Evolutionary conservation across 2,888 invertebrate species (phyloP).

Genomic region (Oegoconia quadripuncta): DNA sequence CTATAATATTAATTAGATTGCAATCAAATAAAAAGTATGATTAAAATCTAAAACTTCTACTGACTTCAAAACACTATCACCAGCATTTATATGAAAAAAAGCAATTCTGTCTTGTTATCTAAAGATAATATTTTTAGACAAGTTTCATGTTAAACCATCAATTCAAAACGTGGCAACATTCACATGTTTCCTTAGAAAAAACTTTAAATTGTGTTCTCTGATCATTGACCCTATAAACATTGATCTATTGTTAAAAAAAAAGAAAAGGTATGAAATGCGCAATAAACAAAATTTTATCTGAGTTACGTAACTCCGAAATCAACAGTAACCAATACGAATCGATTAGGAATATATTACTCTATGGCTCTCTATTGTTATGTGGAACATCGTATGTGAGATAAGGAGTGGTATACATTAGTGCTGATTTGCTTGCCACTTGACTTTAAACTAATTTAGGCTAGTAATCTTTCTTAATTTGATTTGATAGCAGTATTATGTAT

Average conservation of each 20-base stretch:
- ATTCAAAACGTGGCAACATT: conserved; percentile 5
- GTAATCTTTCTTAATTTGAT: no score
- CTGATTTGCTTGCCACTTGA: no score
- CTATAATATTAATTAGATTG: no score
- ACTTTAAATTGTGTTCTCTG: conserved; percentile 17
- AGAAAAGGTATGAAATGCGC: conserved; percentile 16
- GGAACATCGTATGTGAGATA: conserved; percentile 6
- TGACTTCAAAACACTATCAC: neutral
- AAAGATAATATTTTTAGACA: conserved; percentile 10
- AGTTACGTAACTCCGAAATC: conserved; percentile 25
- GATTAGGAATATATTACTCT: conserved; percentile 36
- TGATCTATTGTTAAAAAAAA: conserved; percentile 26
- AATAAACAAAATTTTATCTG: conserved; percentile 23
- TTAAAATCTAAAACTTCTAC: conserved; percentile 4
- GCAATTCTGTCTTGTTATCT: no score
- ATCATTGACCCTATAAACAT: conserved; percentile 29
- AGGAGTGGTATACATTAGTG: conserved; percentile 1
- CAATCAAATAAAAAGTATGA: conserved; percentile 7
- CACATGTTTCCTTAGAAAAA: conserved; percentile 23
- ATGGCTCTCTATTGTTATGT: conserved; percentile 24
- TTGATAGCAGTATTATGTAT: no score
- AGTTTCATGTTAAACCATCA: conserved; percentile 15
- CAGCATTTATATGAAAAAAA: no score
- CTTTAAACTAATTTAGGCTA: no score
- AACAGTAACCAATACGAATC: conserved; percentile 47